Percentiles rank a stretch among this genome's conserved stretches.
Evolutionary conservation across 1,140 invertebrate genomes (phyloP).

Genomic region (Hermetia illucens): DNA sequence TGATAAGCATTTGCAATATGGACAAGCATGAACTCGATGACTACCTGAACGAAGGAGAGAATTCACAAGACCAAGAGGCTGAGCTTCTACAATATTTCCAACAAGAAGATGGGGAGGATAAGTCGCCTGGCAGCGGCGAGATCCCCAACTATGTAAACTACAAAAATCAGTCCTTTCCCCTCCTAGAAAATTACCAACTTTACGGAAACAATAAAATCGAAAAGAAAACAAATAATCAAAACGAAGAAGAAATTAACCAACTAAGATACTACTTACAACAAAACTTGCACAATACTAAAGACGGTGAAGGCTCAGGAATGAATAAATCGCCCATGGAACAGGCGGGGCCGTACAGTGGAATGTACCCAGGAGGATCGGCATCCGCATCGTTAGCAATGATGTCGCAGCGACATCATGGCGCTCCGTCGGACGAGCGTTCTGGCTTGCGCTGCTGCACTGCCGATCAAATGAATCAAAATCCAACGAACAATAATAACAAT

Average conservation of each 20-base stretch:
- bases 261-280: constrained; percentile 6
- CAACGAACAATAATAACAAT: background rate
- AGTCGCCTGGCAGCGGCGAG: background rate
- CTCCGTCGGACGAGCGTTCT: background rate
- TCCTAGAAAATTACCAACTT: constrained; percentile 3
- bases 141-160: constrained; percentile 8
- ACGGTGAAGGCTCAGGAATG: background rate
- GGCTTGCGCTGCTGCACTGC: background rate
- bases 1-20: constrained; percentile 53
- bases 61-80: constrained; percentile 65
- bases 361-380: constrained; percentile 23
- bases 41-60: constrained; percentile 56
- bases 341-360: background rate
- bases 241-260: constrained; percentile 2
- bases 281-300: constrained; percentile 2
- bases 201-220: constrained; percentile 2
- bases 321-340: background rate
- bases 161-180: too few relatives aligned
- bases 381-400: constrained; percentile 30
- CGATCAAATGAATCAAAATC: background rate
- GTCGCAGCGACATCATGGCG: constrained; percentile 29
- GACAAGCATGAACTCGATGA: constrained; percentile 64
- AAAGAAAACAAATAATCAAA: background rate
- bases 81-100: constrained; percentile 67
- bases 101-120: constrained; percentile 32